Percentiles rank a stretch among this genome's conserved stretches.
These are phyloP conservation scores for Psittacula derbiana DNA, from an alignment of 2,797 vertebrate genomes.

Conservation along the genomic window DNA sequence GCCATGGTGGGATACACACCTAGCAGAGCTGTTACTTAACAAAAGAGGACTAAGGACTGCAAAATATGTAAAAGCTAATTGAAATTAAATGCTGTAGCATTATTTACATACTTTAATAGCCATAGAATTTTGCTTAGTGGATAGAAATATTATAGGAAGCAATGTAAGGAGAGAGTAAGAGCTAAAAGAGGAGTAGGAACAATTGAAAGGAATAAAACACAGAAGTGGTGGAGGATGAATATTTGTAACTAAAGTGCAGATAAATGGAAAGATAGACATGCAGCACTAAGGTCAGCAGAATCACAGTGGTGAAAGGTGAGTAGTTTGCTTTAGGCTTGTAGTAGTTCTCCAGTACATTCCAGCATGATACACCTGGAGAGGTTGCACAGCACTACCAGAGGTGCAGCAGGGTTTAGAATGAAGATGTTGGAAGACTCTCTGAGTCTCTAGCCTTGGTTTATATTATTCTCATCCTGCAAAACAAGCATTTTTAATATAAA, in stretches of 20 bases:
- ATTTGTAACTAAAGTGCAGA: not conserved
- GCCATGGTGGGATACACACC: not conserved
- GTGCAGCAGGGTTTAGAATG: no score
- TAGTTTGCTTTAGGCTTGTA: not conserved
- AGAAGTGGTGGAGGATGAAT: not conserved
- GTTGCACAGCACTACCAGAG: not conserved
- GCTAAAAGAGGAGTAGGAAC: not conserved
- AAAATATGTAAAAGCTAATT: not conserved
- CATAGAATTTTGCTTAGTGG: not conserved
- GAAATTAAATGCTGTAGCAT: not conserved
- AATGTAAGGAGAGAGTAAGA: not conserved
- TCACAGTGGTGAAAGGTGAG: not conserved
- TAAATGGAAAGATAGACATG: not conserved
- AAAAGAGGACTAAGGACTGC: no score
- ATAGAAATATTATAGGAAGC: not conserved
- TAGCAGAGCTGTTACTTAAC: rapidly evolving
- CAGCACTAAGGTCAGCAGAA: not conserved
- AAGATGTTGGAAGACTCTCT: not conserved
- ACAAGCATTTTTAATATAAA: not conserved
- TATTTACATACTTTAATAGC: not conserved
- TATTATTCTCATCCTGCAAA: not conserved
- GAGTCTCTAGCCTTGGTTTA: not conserved
- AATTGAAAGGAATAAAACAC: not conserved
- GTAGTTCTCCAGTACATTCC: not conserved
- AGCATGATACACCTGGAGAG: no score